Conservation (phyloP, 2,888 invertebrate genomes). For the Leptarthrus brevirostris region DNA sequence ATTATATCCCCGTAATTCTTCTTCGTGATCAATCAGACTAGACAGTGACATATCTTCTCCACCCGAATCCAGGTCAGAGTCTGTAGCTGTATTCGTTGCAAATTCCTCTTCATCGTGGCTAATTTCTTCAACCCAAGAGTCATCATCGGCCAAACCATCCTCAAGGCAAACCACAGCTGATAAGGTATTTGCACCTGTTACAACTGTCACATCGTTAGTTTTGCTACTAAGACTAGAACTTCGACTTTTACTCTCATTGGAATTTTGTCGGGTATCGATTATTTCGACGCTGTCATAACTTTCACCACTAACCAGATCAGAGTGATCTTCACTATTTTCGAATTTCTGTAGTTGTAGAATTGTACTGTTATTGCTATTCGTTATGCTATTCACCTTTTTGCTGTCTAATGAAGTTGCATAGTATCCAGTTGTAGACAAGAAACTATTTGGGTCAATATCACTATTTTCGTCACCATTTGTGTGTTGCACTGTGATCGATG, state of each 20-base stretch:
- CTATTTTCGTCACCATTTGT: constrained; percentile 67
- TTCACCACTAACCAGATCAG: constrained; percentile 17
- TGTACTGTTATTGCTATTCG: constrained; percentile 2
- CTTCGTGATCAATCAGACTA: constrained; percentile 78
- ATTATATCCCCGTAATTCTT: constrained; percentile 85
- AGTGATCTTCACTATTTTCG: constrained; percentile 20
- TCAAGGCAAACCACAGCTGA: constrained; percentile 81
- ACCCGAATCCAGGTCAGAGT: constrained; percentile 75
- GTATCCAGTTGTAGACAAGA: constrained; percentile 65
- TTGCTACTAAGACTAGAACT: constrained; percentile 55
- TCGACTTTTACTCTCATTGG: constrained; percentile 51
- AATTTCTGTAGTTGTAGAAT: constrained; percentile 16
- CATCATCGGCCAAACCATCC: constrained; percentile 89
- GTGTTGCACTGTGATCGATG: constrained; percentile 72
- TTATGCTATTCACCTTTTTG: not conserved
- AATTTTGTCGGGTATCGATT: constrained; percentile 40
- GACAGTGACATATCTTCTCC: constrained; percentile 73
- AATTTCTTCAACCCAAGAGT: constrained; percentile 91
- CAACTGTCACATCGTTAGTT: constrained; percentile 73
- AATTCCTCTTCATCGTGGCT: constrained; percentile 81
- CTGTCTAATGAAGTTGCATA: constrained; percentile 64
- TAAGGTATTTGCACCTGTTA: constrained; percentile 77
- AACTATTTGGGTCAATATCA: constrained; percentile 58
- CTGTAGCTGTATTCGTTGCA: constrained; percentile 71
- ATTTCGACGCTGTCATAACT: constrained; percentile 47